Base-by-base conservation (phyloP, 53 echinoderm and acorn worm species). In the Hippasteria phrygiana region DNA sequence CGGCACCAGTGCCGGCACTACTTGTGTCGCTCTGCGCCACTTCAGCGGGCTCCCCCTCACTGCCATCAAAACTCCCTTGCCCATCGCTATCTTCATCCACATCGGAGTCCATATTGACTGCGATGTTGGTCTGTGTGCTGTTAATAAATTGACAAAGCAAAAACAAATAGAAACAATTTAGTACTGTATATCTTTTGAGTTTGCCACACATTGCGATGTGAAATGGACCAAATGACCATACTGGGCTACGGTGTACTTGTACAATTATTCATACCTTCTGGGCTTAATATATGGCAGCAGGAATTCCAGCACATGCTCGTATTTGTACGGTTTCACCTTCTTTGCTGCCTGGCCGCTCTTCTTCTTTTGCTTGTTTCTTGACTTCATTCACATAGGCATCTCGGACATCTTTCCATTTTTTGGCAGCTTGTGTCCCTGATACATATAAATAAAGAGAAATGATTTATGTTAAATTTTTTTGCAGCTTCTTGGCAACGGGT, bases 321-420 rank as follows among this genome's bases (percentile, higher is more conserved):
- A 84, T 71, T 64, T 90, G 74, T 84, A 90, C 26, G 20, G 71
- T 38, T 84, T 73, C 1, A 85, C 11, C 12, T 1, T 74, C 33
- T 83, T 90, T 11, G 59, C 73, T 13, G 46, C 74, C 18, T 87
- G 73, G 32, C 87, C 87, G 4, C 62, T 62, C 62, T 62, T 63
- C 38, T 70, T 82, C 43, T 90, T 85, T 3, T 46, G 54, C 20
- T 74, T 83, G 0, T 59, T 90, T 17, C 73, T 83, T 2, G 72
- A 38, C 41, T 72, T 72, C 31, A 72, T 72, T 72, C 31, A 72
- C 16, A 42, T 56, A 90, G 14, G 90, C 84, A 62, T 90, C 64
- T n/a, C 79, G n/a, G 36, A 79, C 20, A 14, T 89, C 65, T 8
- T 8, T 1, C 89, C 90, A 90, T 47, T 56, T 83, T 31, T 84